phyloP scores from a whole-genome alignment of 1,140 invertebrate genomes.

The Trachymyrmex cornetzi region DNA sequence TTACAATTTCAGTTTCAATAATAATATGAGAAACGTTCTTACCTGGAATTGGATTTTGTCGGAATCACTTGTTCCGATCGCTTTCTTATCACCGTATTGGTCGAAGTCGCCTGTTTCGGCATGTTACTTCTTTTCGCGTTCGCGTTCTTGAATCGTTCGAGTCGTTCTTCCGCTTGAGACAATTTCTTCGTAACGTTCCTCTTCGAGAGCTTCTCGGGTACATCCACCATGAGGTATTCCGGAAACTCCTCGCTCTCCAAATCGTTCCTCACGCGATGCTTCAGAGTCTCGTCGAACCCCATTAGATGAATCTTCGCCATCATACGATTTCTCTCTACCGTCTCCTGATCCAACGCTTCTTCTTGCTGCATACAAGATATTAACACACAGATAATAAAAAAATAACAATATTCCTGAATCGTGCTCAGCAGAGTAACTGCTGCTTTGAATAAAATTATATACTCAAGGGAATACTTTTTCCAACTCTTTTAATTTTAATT shows the following conservation, averaged over 20 bases:
- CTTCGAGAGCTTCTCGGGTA: constrained; percentile 78
- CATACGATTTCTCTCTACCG: constrained; percentile 77
- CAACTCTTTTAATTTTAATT: background rate
- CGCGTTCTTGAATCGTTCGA: constrained; percentile 80
- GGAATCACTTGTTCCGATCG: constrained; percentile 68
- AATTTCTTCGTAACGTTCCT: constrained; percentile 76
- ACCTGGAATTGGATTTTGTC: constrained; percentile 68
- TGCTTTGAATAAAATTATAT: background rate
- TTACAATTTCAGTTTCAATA: constrained; percentile 8
- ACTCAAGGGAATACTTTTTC: background rate
- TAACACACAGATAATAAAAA: background rate
- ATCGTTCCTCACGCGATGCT: constrained; percentile 77
- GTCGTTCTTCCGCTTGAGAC: constrained; percentile 78
- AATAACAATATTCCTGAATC: background rate
- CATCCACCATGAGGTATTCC: constrained; percentile 73
- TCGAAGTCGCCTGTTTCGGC: constrained; percentile 69
- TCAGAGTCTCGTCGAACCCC: constrained; percentile 77
- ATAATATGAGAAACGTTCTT: constrained; percentile 28
- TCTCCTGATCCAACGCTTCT: constrained; percentile 75
- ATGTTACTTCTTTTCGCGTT: constrained; percentile 76
- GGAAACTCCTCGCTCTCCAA: constrained; percentile 79
- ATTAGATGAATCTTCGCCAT: constrained; percentile 79
- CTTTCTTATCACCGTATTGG: constrained; percentile 64
- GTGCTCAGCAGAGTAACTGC: background rate
- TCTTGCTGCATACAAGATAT: constrained; percentile 38